Conservation (phyloP, 1,140 invertebrate genomes). For the Forficula auricularia region DNA sequence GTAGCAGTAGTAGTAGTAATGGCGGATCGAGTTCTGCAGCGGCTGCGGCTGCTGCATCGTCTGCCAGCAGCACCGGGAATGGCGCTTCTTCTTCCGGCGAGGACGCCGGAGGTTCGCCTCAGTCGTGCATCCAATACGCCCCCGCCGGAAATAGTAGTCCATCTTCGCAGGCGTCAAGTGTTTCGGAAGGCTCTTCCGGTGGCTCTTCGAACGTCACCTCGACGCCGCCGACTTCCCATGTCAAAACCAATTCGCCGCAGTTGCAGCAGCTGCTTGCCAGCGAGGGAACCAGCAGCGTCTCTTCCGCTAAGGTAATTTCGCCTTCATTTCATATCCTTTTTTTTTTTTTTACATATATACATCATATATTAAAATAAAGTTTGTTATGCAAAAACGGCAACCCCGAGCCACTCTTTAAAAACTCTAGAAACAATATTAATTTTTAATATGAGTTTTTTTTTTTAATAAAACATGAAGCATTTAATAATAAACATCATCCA, state of each 20-base stretch:
- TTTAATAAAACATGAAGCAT: too few species aligned
- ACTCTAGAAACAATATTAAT: too few species aligned
- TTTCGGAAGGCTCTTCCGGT: conserved; percentile 4
- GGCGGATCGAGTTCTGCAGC: conserved; percentile 14
- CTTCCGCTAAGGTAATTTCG: conserved; percentile 21
- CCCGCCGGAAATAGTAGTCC: conserved; percentile 23
- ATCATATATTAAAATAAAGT: too few species aligned
- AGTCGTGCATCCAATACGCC: conserved; percentile 35
- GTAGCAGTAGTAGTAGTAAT: neutral
- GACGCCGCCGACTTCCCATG: conserved; percentile 6
- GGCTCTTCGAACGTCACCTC: conserved; percentile 12
- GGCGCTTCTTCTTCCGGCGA: conserved; percentile 24
- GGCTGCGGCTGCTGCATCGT: conserved; percentile 23
- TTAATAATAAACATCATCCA: too few species aligned
- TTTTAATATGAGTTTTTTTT: too few species aligned
- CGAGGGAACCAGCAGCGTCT: conserved; percentile 25
- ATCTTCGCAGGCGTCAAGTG: conserved; percentile 9
- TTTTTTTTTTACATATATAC: too few species aligned
- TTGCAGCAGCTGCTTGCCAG: conserved; percentile 38
- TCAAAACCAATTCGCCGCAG: conserved; percentile 19
- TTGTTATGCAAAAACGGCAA: too few species aligned
- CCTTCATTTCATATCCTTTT: neutral
- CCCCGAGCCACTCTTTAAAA: too few species aligned
- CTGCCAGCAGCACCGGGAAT: conserved; percentile 28
- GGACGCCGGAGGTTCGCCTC: conserved; percentile 16